Percentiles rank a stretch among this genome's conserved stretches.
Evolutionary conservation across 2,113 vertebrate genomes (phyloP).

Genomic region (Myrmecophaga tridactyla): DNA sequence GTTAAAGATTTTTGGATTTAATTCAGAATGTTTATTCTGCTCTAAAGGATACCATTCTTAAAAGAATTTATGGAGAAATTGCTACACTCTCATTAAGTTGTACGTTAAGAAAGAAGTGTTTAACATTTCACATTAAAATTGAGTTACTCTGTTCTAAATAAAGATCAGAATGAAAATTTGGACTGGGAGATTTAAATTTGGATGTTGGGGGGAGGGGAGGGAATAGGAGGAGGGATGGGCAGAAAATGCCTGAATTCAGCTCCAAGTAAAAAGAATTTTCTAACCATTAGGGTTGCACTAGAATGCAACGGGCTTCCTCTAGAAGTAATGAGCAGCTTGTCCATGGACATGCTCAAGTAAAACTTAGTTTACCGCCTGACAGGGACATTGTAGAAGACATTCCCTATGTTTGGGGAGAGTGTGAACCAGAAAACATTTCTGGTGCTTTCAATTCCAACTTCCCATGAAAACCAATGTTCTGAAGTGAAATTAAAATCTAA

Average conservation of each 20-base stretch:
- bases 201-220: too few species aligned
- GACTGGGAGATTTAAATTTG: background rate
- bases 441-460: background rate
- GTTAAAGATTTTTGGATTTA: background rate
- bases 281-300: background rate
- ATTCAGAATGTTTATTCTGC: background rate
- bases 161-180: constrained; percentile 2
- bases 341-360: background rate
- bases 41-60: background rate
- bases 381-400: background rate
- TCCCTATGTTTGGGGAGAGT: background rate
- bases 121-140: background rate
- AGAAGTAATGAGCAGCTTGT: background rate
- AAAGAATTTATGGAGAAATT: background rate
- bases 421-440: background rate
- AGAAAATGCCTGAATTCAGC: background rate
- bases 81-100: background rate
- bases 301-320: background rate
- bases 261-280: background rate
- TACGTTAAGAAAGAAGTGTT: background rate
- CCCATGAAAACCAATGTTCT: background rate
- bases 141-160: background rate
- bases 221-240: background rate
- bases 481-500: constrained; percentile 11
- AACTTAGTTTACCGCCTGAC: background rate